A percentile compares a stretch with the other conserved stretches of the same genome.
These are phyloP conservation scores for Lepidotrigona ventralis DNA, from an alignment of 1,140 invertebrate species.

Conservation along the genomic window DNA sequence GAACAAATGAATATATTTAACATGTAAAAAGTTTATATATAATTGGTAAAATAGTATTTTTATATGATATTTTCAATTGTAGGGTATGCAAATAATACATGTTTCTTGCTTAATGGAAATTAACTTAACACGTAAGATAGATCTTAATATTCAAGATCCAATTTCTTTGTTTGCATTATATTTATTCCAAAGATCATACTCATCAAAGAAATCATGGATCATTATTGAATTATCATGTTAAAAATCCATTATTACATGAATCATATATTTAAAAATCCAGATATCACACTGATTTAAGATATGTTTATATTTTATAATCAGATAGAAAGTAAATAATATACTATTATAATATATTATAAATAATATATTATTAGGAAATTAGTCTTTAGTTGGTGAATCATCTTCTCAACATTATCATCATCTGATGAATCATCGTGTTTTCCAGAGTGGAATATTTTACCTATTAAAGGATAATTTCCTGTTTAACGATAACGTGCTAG, in stretches of 20 bases:
- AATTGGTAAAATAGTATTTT: too few relatives aligned
- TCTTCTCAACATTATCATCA: too few relatives aligned
- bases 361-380: not conserved
- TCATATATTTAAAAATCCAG: not conserved
- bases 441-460: too few relatives aligned
- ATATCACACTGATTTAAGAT: not conserved
- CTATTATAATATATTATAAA: too few relatives aligned
- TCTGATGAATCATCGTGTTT: too few relatives aligned
- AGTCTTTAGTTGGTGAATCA: not conserved
- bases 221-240: not conserved
- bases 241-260: not conserved
- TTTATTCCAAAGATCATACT: not conserved
- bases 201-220: not conserved
- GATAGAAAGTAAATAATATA: not conserved
- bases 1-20: too few relatives aligned
- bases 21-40: too few relatives aligned
- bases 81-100: too few relatives aligned
- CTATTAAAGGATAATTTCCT: too few relatives aligned
- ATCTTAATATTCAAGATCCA: not conserved
- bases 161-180: not conserved
- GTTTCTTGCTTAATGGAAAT: too few relatives aligned
- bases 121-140: not conserved
- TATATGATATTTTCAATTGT: too few relatives aligned
- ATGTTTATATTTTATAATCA: not conserved
- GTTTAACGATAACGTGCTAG: too few relatives aligned